Evolutionary conservation across 1,140 invertebrate genomes (phyloP).

Genomic region (Globodera ellingtonae): DNA sequence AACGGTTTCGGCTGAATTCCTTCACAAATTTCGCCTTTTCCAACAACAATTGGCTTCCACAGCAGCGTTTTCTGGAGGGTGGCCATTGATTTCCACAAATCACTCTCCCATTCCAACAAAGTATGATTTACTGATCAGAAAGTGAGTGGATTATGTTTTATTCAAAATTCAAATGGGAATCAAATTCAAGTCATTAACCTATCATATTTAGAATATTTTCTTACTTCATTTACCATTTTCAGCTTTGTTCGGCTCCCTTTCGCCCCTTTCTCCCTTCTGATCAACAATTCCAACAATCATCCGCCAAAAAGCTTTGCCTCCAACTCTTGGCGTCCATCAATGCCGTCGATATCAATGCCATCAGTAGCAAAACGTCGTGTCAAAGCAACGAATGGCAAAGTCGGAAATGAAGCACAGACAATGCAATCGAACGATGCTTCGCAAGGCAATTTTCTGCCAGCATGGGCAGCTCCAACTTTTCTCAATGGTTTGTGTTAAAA

Average conservation of each 20-base stretch:
- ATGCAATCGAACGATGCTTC: too few species aligned
- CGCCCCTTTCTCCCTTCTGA: not conserved
- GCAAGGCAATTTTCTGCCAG: too few species aligned
- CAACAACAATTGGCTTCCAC: not conserved
- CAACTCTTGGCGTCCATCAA: not conserved
- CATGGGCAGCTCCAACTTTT: not conserved
- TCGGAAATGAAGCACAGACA: not conserved
- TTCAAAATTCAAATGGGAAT: too few species aligned
- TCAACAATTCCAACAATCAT: not conserved
- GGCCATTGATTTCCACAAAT: not conserved
- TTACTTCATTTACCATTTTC: not conserved
- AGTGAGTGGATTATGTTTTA: too few species aligned
- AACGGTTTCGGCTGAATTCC: not conserved
- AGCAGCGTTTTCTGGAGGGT: not conserved
- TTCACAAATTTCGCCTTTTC: constrained; percentile 4
- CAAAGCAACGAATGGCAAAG: not conserved
- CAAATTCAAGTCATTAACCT: not conserved
- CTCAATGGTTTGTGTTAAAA: not conserved
- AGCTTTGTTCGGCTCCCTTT: not conserved
- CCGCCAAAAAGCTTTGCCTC: not conserved
- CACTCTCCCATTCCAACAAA: not conserved
- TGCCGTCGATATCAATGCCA: not conserved
- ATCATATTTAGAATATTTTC: not conserved
- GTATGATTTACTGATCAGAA: not conserved
- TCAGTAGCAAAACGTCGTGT: not conserved